Evolutionary conservation across 2,888 invertebrate genomes (phyloP), one percentile per base, ranked within the genome.

Genomic region (Eristalinus sepulchralis): DNA sequence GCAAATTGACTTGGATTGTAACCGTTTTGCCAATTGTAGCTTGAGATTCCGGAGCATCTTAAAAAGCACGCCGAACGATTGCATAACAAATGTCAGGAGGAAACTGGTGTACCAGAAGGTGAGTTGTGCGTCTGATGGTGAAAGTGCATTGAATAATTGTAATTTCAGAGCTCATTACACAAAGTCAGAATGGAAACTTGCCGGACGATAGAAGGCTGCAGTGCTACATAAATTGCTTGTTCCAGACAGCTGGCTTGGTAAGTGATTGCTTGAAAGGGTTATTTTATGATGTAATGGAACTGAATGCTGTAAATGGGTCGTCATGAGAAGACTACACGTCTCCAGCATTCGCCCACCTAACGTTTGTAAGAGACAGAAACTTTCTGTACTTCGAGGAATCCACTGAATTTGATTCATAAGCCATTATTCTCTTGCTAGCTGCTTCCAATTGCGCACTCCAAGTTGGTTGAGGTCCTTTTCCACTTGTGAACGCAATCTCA

Each of bases 191-290:
- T 17, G 89, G 90, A 31, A 57, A 66, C 33, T 71, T 92, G 34
- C 89, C 91, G 10, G 80, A 88, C 11, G 90, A 91, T 81, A 89
- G 86, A 10, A 71, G 79, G 8, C 88, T 92, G 0, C 90, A 92
- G 73, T 92, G 92, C 47, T 92, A 92, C 70, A 59, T 92, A 0
- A 90, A 92, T 62, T 92, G 92, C 83, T 88, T 92, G 76, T 89
- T 92, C 53, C 89, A 91, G n/a, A 89, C 89, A 75, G 89, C 91
- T 31, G 91, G 91, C 57, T 83, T 92, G 88, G 92, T 92, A 72
- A 88, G 90, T 84, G 11, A 9, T 17, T 9, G 17, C 9, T 13
- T 63, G 10, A 22, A 34, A 22, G 8, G 55, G n/a, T 1, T 39
- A 39, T n/a, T 13, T 8, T n/a, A 2, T 6, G 39, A 39, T n/a